phyloP scores from a whole-genome alignment of 2,888 invertebrate species.

The Steinernema carpocapsae region DNA sequence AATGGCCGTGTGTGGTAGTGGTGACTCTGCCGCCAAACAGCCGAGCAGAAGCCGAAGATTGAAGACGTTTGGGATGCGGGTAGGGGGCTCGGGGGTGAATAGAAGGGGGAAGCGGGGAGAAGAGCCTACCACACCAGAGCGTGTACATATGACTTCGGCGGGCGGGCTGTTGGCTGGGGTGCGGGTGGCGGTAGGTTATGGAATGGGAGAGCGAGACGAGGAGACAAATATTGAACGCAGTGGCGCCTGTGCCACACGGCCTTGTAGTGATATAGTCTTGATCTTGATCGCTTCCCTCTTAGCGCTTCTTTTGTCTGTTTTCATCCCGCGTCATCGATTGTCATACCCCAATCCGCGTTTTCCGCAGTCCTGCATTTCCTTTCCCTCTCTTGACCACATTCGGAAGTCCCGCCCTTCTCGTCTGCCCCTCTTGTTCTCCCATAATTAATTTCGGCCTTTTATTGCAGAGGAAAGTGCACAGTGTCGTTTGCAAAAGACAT shows the following conservation, averaged over 20 bases:
- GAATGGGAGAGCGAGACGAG: slow-evolving; percentile 29
- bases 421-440: not conserved
- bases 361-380: not conserved
- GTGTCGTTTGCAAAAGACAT: slow-evolving; percentile 73
- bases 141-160: slow-evolving; percentile 30
- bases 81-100: not conserved
- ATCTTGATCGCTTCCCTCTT: slow-evolving; percentile 31
- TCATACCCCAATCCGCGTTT: not conserved
- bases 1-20: slow-evolving; percentile 20
- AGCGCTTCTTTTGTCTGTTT: slow-evolving; percentile 17
- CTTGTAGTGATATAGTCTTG: slow-evolving; percentile 10
- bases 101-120: not conserved
- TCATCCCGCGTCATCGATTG: slow-evolving; percentile 15
- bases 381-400: not conserved
- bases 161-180: slow-evolving; percentile 13
- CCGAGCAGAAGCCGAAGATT: slow-evolving; percentile 37
- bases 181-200: slow-evolving; percentile 27
- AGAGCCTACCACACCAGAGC: not conserved
- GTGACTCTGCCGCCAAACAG: slow-evolving; percentile 36
- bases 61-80: not conserved
- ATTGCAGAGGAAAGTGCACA: slow-evolving; percentile 73
- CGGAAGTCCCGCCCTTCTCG: not conserved
- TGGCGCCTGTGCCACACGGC: slow-evolving; percentile 34
- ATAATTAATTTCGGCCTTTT: slow-evolving; percentile 24
- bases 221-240: slow-evolving; percentile 25